Conservation (phyloP, 1,140 invertebrate species). For the Drosophila pandora region DNA sequence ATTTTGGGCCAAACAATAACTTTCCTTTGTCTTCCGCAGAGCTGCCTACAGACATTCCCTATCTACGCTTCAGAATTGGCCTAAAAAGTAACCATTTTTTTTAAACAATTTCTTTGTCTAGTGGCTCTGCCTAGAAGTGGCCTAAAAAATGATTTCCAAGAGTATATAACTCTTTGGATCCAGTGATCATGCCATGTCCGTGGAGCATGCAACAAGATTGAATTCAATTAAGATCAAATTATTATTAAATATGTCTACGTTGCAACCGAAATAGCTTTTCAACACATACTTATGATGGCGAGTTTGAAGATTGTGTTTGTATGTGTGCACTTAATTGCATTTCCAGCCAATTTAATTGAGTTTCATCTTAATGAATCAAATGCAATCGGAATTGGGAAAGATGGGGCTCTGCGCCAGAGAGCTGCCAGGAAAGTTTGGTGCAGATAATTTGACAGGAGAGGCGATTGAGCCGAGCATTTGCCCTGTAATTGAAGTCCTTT, state of each 20-base stretch:
- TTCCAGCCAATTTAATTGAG: conserved; percentile 51
- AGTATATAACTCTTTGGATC: background rate
- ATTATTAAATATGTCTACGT: conserved; percentile 28
- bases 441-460: conserved; percentile 49
- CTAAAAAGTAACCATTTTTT: background rate
- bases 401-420: background rate
- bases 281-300: background rate
- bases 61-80: conserved; percentile 12
- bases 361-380: conserved; percentile 35
- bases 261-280: too few species aligned
- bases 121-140: conserved; percentile 25
- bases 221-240: conserved; percentile 50
- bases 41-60: conserved; percentile 23
- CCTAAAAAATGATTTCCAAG: conserved; percentile 9
- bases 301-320: background rate
- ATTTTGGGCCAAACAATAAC: conserved; percentile 37
- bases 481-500: conserved; percentile 45
- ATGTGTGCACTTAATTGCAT: conserved; percentile 36
- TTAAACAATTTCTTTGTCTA: conserved; percentile 14
- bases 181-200: conserved; percentile 27
- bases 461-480: conserved; percentile 29
- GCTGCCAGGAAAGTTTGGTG: conserved; percentile 37
- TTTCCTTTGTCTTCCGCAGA: conserved; percentile 39
- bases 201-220: conserved; percentile 38
- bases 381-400: conserved; percentile 20